phyloP scores from a whole-genome alignment of 2,113 vertebrate species.

The Pitta sordida region DNA sequence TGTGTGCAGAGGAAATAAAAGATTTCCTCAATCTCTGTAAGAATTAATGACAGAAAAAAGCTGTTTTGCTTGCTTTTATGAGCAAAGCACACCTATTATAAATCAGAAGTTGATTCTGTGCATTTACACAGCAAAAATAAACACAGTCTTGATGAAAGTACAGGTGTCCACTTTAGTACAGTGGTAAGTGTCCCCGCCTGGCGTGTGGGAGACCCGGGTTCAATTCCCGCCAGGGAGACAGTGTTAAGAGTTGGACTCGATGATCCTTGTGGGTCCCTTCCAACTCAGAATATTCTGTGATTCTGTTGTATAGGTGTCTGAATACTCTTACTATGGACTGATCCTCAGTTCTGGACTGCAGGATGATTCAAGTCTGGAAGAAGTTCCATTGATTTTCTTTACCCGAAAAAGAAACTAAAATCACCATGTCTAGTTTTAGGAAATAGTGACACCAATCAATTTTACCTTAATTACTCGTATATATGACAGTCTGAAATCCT shows the following conservation, averaged over 20 bases:
- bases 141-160: not conserved
- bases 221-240: too few species aligned
- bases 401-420: not conserved
- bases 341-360: not conserved
- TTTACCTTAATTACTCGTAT: not conserved
- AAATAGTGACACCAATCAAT: not conserved
- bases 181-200: too few species aligned
- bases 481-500: not conserved
- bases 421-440: not conserved
- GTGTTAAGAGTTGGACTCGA: too few species aligned
- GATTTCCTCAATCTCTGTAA: not conserved
- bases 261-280: too few species aligned
- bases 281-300: too few species aligned
- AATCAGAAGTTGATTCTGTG: not conserved
- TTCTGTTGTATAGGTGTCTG: not conserved
- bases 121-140: not conserved
- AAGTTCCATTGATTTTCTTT: not conserved
- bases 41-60: not conserved
- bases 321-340: not conserved
- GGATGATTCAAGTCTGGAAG: not conserved
- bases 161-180: too few species aligned
- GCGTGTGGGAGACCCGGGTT: too few species aligned
- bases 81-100: not conserved
- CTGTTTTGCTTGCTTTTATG: not conserved
- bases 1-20: not conserved